Evolutionary conservation across 2,888 invertebrate genomes (phyloP).

Genomic region (Plebejus argus): DNA sequence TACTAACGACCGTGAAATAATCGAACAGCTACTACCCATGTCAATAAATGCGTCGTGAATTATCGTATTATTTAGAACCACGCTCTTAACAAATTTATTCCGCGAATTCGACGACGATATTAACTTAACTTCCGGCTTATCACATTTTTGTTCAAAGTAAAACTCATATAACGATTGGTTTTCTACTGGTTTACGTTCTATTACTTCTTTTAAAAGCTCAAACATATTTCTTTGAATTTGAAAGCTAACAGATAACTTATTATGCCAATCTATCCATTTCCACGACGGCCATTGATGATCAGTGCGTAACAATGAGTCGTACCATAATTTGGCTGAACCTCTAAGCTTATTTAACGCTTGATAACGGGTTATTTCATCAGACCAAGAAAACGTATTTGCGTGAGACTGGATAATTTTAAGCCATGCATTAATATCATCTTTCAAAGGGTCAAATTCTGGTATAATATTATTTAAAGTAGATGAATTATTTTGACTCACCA

Average conservation of each 20-base stretch:
- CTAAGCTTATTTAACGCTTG: slow-evolving; percentile 26
- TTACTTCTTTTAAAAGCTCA: slow-evolving; percentile 25
- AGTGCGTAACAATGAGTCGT: slow-evolving; percentile 25
- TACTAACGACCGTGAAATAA: too few relatives aligned
- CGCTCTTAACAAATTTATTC: too few relatives aligned
- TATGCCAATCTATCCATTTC: slow-evolving; percentile 22
- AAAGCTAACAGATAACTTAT: not conserved
- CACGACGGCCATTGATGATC: slow-evolving; percentile 15
- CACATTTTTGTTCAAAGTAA: slow-evolving; percentile 16
- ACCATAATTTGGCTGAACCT: slow-evolving; percentile 27
- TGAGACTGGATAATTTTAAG: slow-evolving; percentile 41
- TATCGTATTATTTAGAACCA: too few relatives aligned
- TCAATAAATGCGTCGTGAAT: too few relatives aligned
- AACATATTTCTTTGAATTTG: slow-evolving; percentile 20
- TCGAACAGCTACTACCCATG: too few relatives aligned
- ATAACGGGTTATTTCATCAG: slow-evolving; percentile 36
- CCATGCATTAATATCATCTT: slow-evolving; percentile 42
- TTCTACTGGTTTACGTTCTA: slow-evolving; percentile 18
- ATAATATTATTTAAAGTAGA: slow-evolving; percentile 36
- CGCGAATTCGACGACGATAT: too few relatives aligned
- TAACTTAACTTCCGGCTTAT: too few relatives aligned
- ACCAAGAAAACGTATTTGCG: slow-evolving; percentile 39
- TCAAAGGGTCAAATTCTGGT: slow-evolving; percentile 44
- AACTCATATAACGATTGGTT: slow-evolving; percentile 24
- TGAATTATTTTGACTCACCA: too few relatives aligned